Evolutionary conservation across 2,888 invertebrate genomes (phyloP).

Genomic region (Helobdella robusta): DNA sequence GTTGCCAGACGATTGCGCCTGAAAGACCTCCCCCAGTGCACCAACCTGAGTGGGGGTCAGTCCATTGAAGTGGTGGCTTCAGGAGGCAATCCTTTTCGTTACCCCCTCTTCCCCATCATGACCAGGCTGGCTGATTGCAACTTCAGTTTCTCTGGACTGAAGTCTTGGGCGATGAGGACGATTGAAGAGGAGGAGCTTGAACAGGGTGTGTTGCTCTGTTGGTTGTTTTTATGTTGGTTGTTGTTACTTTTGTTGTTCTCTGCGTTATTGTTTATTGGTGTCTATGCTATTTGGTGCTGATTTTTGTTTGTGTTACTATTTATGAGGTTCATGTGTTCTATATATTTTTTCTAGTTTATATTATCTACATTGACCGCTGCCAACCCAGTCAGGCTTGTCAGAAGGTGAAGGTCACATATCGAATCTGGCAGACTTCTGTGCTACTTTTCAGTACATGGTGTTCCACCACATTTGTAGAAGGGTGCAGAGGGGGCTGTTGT

Average conservation of each 20-base stretch:
- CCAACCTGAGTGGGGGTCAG: conserved; percentile 68
- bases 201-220: conserved; percentile 13
- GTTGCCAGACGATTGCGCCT: conserved; percentile 73
- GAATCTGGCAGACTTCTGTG: conserved; percentile 69
- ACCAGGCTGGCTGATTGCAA: conserved; percentile 64
- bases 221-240: conserved; percentile 1
- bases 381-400: conserved; percentile 11
- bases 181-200: conserved; percentile 34
- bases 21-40: conserved; percentile 64
- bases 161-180: conserved; percentile 34
- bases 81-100: conserved; percentile 52
- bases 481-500: conserved; percentile 73
- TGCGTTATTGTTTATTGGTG: no score
- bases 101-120: conserved; percentile 47
- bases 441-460: conserved; percentile 66
- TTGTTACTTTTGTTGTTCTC: no score
- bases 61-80: conserved; percentile 75
- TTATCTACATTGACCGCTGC: neutral
- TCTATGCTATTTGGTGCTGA: no score
- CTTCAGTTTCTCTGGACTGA: conserved; percentile 74
- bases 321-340: neutral
- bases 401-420: conserved; percentile 54
- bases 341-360: neutral
- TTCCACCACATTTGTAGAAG: conserved; percentile 70
- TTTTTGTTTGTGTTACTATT: neutral